Conservation (phyloP, 2,888 invertebrate species). For the Papilio gigon region DNA sequence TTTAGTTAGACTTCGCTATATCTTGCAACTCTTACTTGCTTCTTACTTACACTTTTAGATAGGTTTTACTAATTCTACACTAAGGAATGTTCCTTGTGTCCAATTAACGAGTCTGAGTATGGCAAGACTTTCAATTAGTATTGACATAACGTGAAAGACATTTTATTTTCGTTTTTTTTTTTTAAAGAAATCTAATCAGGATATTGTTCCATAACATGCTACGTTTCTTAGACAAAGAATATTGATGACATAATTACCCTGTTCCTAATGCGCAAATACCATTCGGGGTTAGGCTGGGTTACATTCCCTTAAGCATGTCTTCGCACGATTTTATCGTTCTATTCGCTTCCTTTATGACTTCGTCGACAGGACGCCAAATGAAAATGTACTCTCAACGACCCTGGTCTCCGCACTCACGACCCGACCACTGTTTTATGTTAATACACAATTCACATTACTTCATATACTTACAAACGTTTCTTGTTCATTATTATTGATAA, state of each 20-base stretch:
- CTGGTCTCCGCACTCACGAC: neutral
- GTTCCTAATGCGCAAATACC: slow-evolving; percentile 25
- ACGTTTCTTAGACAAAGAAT: neutral
- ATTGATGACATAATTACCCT: slow-evolving; percentile 1
- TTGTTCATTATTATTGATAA: too few relatives aligned
- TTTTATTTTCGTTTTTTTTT: too few relatives aligned
- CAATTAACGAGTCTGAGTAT: too few relatives aligned
- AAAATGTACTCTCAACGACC: slow-evolving; percentile 30
- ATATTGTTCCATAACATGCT: too few relatives aligned
- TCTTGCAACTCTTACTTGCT: too few relatives aligned
- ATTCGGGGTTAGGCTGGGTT: slow-evolving; percentile 5
- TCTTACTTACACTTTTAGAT: too few relatives aligned
- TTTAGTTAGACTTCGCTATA: too few relatives aligned
- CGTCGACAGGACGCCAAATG: slow-evolving; percentile 29
- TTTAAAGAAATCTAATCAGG: too few relatives aligned
- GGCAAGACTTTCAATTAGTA: too few relatives aligned
- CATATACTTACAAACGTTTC: neutral
- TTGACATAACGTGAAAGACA: too few relatives aligned
- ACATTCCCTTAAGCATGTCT: slow-evolving; percentile 26
- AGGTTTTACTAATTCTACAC: too few relatives aligned
- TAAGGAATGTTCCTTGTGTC: too few relatives aligned
- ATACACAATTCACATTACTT: neutral
- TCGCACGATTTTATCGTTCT: slow-evolving; percentile 19
- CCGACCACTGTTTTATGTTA: neutral
- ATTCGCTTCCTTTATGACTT: slow-evolving; percentile 30